Evolutionary conservation across 1,140 invertebrate species (phyloP).

Genomic region (Dreissena rostriformis): DNA sequence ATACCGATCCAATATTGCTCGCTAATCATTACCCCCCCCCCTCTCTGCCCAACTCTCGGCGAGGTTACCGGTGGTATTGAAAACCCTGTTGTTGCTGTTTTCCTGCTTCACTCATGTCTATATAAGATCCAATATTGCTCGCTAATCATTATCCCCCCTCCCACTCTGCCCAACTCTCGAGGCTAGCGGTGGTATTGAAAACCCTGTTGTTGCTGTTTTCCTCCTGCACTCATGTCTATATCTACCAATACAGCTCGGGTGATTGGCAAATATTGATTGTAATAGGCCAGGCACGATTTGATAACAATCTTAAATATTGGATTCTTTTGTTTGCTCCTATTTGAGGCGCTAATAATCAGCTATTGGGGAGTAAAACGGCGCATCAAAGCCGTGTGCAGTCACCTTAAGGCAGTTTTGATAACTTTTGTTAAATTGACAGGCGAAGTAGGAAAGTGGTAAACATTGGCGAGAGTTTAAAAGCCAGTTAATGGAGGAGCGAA

Average conservation of each 20-base stretch:
- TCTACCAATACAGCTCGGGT: constrained; percentile 1
- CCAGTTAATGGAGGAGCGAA: too few species aligned
- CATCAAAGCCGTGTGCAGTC: constrained; percentile 13
- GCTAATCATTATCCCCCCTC: too few species aligned
- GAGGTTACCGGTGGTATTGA: too few species aligned
- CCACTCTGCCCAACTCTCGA: too few species aligned
- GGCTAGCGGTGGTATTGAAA: too few species aligned
- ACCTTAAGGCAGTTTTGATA: constrained; percentile 32
- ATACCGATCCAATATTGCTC: too few species aligned
- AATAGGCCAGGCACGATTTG: constrained; percentile 8
- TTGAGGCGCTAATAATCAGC: constrained; percentile 38
- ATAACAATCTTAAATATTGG: constrained; percentile 43
- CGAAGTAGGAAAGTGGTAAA: too few species aligned
- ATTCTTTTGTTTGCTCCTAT: constrained; percentile 40
- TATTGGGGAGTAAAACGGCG: constrained; percentile 21
- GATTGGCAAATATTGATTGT: constrained; percentile 44
- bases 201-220: too few species aligned
- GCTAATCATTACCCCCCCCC: too few species aligned
- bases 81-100: too few species aligned
- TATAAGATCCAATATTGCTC: not conserved
- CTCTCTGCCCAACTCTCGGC: too few species aligned
- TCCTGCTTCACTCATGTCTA: not conserved
- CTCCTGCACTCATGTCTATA: not conserved
- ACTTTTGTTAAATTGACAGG: constrained; percentile 18
- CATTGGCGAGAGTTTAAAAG: too few species aligned